A percentile compares a stretch with the other conserved stretches of the same genome.
Conservation (phyloP, 2,797 vertebrate species). For the Thaleichthys pacificus region DNA sequence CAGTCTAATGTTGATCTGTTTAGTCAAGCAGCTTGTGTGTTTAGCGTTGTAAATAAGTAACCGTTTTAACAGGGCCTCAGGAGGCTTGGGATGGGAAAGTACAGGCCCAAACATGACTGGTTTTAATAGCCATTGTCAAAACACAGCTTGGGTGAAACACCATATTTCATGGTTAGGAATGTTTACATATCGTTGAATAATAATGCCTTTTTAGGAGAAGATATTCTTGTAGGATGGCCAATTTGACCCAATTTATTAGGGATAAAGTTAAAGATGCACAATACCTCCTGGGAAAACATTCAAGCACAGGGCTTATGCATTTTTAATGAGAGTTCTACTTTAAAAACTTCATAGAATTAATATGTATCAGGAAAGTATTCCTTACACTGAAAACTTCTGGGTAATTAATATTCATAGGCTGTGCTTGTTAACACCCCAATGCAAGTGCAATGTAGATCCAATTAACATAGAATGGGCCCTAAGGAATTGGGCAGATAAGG, state of each 20-base stretch:
- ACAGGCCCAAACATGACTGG: constrained; percentile 58
- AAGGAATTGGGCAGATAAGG: constrained; percentile 86
- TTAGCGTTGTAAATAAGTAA: constrained; percentile 77
- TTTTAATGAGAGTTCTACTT: constrained; percentile 83
- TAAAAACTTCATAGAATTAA: constrained; percentile 92
- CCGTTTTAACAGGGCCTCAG: constrained; percentile 64
- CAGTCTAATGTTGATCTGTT: constrained; percentile 61
- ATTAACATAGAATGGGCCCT: constrained; percentile 80
- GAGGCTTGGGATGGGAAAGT: constrained; percentile 56
- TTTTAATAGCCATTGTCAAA: constrained; percentile 68
- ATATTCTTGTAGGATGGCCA: constrained; percentile 58
- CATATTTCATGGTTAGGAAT: constrained; percentile 54
- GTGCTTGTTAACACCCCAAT: constrained; percentile 88
- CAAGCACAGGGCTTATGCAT: constrained; percentile 77
- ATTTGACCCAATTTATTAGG: constrained; percentile 78
- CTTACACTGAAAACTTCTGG: constrained; percentile 85
- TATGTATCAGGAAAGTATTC: constrained; percentile 86
- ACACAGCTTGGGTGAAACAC: constrained; percentile 52
- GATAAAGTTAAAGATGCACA: constrained; percentile 75
- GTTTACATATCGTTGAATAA: constrained; percentile 70
- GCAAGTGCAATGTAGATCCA: constrained; percentile 82
- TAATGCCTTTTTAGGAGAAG: constrained; percentile 58
- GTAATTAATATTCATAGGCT: constrained; percentile 94
- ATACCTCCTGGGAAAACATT: constrained; percentile 74
- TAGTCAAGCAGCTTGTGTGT: constrained; percentile 71